These are phyloP conservation scores for Odobenus rosmarus DNA, from an alignment of 2,113 vertebrate species.

Conservation along the genomic window DNA sequence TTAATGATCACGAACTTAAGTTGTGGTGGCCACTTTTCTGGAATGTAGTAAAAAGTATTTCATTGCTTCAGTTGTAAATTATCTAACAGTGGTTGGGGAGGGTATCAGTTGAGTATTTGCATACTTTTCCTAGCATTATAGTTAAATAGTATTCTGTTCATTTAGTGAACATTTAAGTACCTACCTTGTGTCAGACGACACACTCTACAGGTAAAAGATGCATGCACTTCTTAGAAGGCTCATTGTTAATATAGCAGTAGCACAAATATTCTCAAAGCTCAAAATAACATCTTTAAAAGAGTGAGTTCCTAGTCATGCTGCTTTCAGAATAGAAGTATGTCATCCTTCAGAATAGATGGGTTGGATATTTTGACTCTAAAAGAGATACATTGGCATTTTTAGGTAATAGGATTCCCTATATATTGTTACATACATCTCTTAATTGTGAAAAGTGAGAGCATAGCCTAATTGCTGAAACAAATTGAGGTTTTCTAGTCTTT, in stretches of 20 bases:
- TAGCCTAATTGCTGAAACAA: slow-evolving; percentile 24
- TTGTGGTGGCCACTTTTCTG: neutral
- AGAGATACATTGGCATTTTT: neutral
- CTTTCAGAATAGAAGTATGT: neutral
- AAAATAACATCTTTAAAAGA: neutral
- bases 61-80: slow-evolving; percentile 24
- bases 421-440: neutral
- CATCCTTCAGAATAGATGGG: neutral
- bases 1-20: neutral
- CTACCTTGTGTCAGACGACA: neutral
- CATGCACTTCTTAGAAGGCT: neutral
- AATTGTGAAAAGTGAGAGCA: neutral
- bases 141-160: neutral
- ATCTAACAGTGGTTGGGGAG: neutral
- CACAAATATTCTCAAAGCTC: neutral
- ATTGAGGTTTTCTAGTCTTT: neutral
- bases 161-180: neutral
- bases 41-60: neutral
- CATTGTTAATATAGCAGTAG: neutral
- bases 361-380: neutral
- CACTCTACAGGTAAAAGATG: neutral
- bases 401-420: neutral
- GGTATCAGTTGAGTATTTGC: neutral
- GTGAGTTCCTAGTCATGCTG: neutral
- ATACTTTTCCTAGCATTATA: neutral